phyloP scores from a whole-genome alignment of 2,113 vertebrate genomes.

The Gulo gulo region DNA sequence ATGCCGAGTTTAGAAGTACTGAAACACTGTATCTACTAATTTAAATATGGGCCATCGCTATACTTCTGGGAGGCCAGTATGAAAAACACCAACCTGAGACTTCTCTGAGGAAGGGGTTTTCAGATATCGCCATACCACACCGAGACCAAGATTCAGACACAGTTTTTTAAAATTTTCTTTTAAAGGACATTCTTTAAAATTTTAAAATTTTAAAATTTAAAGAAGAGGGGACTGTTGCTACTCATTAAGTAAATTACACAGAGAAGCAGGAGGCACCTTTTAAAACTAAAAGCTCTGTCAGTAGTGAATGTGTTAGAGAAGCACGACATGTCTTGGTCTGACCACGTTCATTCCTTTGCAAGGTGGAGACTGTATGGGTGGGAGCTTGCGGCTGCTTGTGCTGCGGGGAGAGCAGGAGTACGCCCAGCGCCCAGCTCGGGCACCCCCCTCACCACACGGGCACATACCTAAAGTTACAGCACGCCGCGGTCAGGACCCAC shows the following conservation, averaged over 20 bases:
- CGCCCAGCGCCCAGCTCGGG: not conserved
- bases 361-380: not conserved
- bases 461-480: slow-evolving; percentile 17
- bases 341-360: not conserved
- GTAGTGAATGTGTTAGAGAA: not conserved
- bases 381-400: not conserved
- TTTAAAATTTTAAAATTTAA: not conserved
- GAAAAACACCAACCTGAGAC: not conserved
- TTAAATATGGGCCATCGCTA: not conserved
- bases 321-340: not conserved
- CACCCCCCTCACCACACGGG: not conserved
- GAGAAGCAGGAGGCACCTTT: not conserved
- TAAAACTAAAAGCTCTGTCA: not conserved
- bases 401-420: not conserved
- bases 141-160: not conserved
- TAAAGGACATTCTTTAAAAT: not conserved
- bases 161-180: not conserved
- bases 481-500: slow-evolving; percentile 17
- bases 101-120: not conserved
- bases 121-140: not conserved
- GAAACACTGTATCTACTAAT: not conserved
- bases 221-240: not conserved
- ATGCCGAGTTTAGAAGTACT: not conserved
- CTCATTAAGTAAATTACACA: not conserved
- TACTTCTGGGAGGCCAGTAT: not conserved